Percentiles rank a stretch among this genome's conserved stretches.
phyloP scores from a whole-genome alignment of 2,113 vertebrate genomes.

The Todiramphus chloris region DNA sequence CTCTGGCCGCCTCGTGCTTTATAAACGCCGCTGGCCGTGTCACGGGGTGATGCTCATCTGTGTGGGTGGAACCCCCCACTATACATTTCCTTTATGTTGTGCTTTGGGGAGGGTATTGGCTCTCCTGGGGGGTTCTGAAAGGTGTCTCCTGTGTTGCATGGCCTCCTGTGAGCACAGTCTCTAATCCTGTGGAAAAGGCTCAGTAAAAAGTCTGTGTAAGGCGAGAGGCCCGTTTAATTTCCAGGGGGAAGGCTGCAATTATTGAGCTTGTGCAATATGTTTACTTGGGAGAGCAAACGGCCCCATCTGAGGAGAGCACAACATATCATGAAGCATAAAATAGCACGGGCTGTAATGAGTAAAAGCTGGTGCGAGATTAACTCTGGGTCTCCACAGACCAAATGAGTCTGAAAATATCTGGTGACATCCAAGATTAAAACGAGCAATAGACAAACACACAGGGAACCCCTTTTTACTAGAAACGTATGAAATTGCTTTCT shows the following conservation, averaged over 20 bases:
- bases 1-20: rapidly evolving
- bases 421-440: not conserved
- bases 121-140: rapidly evolving
- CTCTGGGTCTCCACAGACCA: not conserved
- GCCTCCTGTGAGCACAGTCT: not conserved
- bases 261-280: not conserved
- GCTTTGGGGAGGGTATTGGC: not conserved
- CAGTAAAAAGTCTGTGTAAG: not conserved
- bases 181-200: not conserved
- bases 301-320: not conserved
- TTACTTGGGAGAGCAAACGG: not conserved
- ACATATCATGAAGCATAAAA: not conserved
- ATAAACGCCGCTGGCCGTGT: rapidly evolving
- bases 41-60: not conserved
- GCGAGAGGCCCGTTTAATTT: not conserved
- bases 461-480: not conserved
- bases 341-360: not conserved
- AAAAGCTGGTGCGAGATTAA: not conserved
- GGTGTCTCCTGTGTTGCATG: rapidly evolving
- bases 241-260: not conserved
- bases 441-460: not conserved
- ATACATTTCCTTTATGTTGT: rapidly evolving
- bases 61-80: not conserved
- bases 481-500: not conserved
- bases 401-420: not conserved